Conservation (phyloP, 2,113 vertebrate genomes). For the Motacilla tschutschensis region DNA sequence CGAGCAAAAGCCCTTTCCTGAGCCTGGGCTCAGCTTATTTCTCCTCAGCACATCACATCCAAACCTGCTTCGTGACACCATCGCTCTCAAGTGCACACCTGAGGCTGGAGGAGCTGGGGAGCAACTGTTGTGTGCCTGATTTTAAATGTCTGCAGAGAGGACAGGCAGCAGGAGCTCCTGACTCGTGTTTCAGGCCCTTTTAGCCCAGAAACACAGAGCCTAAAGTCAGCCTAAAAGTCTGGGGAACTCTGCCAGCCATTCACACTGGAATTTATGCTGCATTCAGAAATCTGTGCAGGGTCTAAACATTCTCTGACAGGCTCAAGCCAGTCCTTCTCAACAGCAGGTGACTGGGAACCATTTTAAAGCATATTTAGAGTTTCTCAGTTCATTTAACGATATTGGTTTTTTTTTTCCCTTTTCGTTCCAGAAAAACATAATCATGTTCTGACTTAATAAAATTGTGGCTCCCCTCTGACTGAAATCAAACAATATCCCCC, state of each 20-base stretch:
- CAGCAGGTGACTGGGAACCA: accelerated
- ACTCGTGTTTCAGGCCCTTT: background rate
- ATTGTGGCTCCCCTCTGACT: background rate
- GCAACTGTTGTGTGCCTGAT: accelerated
- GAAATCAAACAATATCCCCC: background rate
- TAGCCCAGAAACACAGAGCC: background rate
- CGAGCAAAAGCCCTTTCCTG: background rate
- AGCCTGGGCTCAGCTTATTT: background rate
- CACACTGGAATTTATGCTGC: background rate
- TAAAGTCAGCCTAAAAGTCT: background rate
- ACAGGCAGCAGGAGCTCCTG: background rate
- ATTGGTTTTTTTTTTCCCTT: accelerated
- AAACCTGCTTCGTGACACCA: background rate
- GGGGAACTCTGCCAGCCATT: background rate
- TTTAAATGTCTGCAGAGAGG: background rate
- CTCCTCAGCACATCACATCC: background rate
- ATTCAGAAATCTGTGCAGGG: background rate
- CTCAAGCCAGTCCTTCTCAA: background rate
- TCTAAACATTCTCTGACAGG: background rate
- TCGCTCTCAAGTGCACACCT: background rate
- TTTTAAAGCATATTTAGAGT: background rate
- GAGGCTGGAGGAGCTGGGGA: background rate
- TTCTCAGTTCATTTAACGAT: background rate
- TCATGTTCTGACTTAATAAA: background rate
- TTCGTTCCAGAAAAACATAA: background rate